Evolutionary conservation across 2,113 vertebrate genomes (phyloP), one percentile per base, ranked within the genome.

Genomic region (Pseudopipra pipra): DNA sequence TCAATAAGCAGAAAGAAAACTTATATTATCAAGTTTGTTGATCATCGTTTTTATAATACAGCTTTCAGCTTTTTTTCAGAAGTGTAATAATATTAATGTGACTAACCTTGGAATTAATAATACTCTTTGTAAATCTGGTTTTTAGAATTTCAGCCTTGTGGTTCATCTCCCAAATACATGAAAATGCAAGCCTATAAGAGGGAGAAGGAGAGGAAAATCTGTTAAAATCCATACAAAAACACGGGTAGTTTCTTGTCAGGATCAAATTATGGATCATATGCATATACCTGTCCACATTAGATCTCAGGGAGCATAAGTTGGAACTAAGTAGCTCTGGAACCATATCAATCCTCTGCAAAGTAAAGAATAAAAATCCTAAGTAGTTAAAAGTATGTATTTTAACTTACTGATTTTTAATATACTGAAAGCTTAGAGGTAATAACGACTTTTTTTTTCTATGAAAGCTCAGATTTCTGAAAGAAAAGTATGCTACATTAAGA

Each of bases 281-380:
- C 16, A 85, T 41, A 56, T 98, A 99, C 99, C 99, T 99, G 91
- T 99, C 99, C 86, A 99, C 99, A 11, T 99, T 97, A 63, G 98
- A 99, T 85, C 99, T 98, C 71, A 99, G 96, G 56, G 99, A 99
- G 87, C 99, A 99, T 43, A 99, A 98, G 81, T 99, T 99, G 67
- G 99, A 99, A 96, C 99, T 99, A 79, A 99, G 99, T 87, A 99
- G 96, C 74, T 99, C 99, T 73, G 99, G 99, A 96, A 99, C 99
- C 99, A 99, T 99, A 97, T 99, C 99, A 93, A 99, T 99, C 83
- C 99, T 99, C 99, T 99, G 97, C 24, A 97, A 98, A 68, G 72
- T 37, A 97, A 96, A 89, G 17, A 92, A 90, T 11, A 94, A 68
- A 91, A 33, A 56, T n/a, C 8, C 82, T 51, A 39, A 80, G 14